phyloP scores from a whole-genome alignment of 2,113 vertebrate genomes.

The Nesoenas mayeri region DNA sequence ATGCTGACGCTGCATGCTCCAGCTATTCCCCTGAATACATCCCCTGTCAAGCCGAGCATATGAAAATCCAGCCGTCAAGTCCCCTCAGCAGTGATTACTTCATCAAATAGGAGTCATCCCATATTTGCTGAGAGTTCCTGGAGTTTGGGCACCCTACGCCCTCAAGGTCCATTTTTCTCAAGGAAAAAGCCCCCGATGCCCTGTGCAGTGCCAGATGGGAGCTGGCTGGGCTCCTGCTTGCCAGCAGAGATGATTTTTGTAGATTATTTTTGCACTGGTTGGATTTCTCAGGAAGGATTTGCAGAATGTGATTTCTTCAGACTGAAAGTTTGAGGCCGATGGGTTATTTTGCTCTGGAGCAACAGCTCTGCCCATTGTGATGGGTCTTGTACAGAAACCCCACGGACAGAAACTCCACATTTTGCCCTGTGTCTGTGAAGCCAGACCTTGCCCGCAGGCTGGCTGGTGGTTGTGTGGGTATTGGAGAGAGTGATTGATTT shows the following conservation, averaged over 20 bases:
- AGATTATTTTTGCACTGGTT: neutral
- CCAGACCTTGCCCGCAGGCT: neutral
- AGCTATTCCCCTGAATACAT: slow-evolving; percentile 48
- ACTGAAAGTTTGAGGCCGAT: neutral
- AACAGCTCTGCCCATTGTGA: neutral
- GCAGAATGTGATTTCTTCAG: neutral
- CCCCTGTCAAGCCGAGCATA: slow-evolving; percentile 13
- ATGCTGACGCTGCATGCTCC: slow-evolving; percentile 39
- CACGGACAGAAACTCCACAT: neutral
- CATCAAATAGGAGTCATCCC: neutral
- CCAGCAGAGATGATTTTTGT: neutral
- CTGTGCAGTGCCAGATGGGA: neutral
- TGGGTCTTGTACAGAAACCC: neutral
- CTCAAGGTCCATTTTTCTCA: neutral
- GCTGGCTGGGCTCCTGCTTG: neutral
- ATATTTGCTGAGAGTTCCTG: neutral
- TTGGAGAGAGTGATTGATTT: neutral
- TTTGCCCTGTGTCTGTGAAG: neutral
- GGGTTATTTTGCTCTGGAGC: neutral
- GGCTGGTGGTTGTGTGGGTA: neutral
- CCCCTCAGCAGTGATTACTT: neutral
- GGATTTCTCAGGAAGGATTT: neutral
- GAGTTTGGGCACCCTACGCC: neutral
- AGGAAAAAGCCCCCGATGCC: neutral
- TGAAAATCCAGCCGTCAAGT: neutral